A percentile compares a stretch with the other conserved stretches of the same genome.
phyloP scores from a whole-genome alignment of 2,888 invertebrate genomes.

The Harmothoe impar region DNA sequence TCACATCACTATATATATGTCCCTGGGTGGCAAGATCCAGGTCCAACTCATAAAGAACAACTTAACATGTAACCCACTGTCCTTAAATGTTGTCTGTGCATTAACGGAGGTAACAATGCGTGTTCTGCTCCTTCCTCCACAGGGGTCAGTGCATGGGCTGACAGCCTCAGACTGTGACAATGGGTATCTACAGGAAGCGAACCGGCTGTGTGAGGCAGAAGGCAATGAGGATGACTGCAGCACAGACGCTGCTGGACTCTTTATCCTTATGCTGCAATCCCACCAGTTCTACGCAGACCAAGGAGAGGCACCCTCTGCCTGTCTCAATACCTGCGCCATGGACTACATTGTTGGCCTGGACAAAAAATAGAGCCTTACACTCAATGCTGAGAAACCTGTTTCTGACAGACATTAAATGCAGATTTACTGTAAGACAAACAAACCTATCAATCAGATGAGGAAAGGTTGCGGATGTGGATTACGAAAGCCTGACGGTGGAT shows the following conservation, averaged over 20 bases:
- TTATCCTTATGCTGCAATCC: conserved; percentile 62
- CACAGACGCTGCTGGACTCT: conserved; percentile 67
- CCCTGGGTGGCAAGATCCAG: too few relatives aligned
- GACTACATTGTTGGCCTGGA: conserved; percentile 48
- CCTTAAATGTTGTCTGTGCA: too few relatives aligned
- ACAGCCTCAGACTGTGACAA: conserved; percentile 65
- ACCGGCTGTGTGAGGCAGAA: conserved; percentile 64
- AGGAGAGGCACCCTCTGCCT: not conserved
- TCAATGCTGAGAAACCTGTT: too few relatives aligned
- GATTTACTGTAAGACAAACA: not conserved
- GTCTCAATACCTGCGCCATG: conserved; percentile 4
- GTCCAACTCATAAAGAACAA: too few relatives aligned
- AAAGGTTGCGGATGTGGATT: too few relatives aligned
- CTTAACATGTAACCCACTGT: not conserved
- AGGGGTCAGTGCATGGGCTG: conserved; percentile 66
- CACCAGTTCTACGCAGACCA: conserved; percentile 1
- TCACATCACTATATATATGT: too few relatives aligned
- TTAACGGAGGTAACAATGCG: too few relatives aligned
- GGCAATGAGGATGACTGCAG: conserved; percentile 57
- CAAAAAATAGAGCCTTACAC: conserved; percentile 38
- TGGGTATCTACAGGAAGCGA: conserved; percentile 68
- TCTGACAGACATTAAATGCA: too few relatives aligned
- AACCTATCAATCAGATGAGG: not conserved
- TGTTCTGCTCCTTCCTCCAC: not conserved
- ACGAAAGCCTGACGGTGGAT: too few relatives aligned